A percentile compares a stretch with the other conserved stretches of the same genome.
These are phyloP conservation scores for Pheucticus melanocephalus DNA, from an alignment of 2,113 vertebrate species.

Conservation along the genomic window DNA sequence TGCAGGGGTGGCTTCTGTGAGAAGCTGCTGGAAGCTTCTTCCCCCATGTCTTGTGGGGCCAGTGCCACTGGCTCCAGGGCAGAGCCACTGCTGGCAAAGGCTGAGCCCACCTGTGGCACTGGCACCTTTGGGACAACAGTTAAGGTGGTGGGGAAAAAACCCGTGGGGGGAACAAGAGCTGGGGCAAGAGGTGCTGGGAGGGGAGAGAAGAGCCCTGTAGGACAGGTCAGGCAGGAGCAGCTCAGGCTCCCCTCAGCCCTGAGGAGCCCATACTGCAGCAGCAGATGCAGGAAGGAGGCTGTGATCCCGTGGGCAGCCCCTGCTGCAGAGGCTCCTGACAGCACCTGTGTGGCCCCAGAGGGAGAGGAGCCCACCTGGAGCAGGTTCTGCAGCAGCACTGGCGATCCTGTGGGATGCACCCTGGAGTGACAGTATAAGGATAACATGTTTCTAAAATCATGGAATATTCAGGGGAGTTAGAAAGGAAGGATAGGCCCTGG, in stretches of 20 bases:
- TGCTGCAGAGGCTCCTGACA: background rate
- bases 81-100: background rate
- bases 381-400: background rate
- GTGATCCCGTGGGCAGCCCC: fast-evolving
- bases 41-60: fast-evolving
- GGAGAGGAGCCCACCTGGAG: background rate
- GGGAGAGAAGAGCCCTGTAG: background rate
- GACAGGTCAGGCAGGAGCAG: fast-evolving
- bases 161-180: background rate
- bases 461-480: too few relatives aligned
- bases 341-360: background rate
- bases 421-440: background rate
- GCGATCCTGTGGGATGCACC: background rate
- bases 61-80: fast-evolving
- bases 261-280: fast-evolving
- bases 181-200: too few relatives aligned
- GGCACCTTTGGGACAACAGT: too few relatives aligned
- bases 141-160: too few relatives aligned
- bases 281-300: background rate
- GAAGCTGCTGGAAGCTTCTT: background rate
- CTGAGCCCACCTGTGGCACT: background rate
- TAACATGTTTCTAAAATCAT: too few relatives aligned
- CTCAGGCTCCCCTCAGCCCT: background rate
- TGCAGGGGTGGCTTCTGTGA: background rate
- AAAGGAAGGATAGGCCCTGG: too few relatives aligned